Conservation (phyloP, 2,797 vertebrate species). For the Aldrovandia affinis region DNA sequence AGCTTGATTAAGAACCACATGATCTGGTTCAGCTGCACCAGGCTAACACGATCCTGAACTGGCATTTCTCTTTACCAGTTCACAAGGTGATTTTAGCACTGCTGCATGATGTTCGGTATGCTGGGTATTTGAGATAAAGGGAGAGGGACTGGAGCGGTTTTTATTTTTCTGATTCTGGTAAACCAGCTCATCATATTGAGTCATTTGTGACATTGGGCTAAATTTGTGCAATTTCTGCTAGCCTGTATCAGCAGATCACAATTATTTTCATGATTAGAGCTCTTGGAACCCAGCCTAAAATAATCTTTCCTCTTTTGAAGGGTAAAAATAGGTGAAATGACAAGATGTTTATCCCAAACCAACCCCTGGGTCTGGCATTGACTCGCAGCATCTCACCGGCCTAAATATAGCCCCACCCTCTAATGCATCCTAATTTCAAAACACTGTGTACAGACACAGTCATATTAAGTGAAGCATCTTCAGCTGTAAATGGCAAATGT, state of each 20-base stretch:
- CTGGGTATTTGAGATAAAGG: background rate
- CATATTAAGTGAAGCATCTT: no score
- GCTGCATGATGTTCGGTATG: background rate
- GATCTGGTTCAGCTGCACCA: background rate
- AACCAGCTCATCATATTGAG: background rate
- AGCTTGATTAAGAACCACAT: background rate
- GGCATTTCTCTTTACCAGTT: background rate
- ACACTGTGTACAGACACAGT: background rate
- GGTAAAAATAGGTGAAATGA: background rate
- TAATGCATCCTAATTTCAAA: background rate
- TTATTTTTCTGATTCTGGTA: background rate
- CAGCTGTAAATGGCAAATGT: no score
- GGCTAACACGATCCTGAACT: background rate
- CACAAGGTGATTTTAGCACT: background rate
- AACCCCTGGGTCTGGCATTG: background rate
- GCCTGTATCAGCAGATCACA: background rate
- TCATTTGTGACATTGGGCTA: background rate
- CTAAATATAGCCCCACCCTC: background rate
- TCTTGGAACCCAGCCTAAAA: background rate
- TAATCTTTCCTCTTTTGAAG: background rate
- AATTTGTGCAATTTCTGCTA: constrained; percentile 12
- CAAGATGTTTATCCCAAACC: background rate
- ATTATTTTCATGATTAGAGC: background rate
- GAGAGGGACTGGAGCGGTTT: background rate
- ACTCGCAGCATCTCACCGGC: background rate